Evolutionary conservation across 2,888 invertebrate species (phyloP), one percentile per base, ranked within the genome.

Genomic region (Capitulum mitella): DNA sequence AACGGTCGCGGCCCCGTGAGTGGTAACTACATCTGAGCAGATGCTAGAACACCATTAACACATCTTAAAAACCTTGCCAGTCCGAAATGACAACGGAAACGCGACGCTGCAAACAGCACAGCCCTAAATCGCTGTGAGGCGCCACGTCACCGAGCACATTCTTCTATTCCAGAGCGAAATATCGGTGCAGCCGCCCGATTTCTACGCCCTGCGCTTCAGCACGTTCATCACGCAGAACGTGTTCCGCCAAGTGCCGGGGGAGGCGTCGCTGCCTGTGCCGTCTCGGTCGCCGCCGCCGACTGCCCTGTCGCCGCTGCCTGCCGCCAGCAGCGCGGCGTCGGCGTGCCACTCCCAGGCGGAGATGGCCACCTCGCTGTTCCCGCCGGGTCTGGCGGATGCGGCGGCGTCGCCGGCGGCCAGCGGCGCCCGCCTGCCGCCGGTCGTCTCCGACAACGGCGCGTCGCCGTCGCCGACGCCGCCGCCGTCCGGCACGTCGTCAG

Each of bases 301-400:
- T n/a, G n/a, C n/a, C n/a, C n/a, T n/a, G n/a, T n/a, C n/a, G n/a
- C n/a, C n/a, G n/a, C n/a, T n/a, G n/a, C 0, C 61, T 12, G 32
- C 32, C 61, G 1, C 32, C 61, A 14, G 32, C 32, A 32, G 29
- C 32, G 29, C 12, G 14, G 12, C n/a, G 32, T 14, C 61, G 12
- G 61, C 61, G 29, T 10, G 61, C 32, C 29, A 3, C 14, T 12
- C 29, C n/a, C 61, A 32, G 10, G 61, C 61, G 10, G 32, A 32
- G 61, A 61, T 61, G 61, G 32, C 32, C 14, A 61, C 61, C 29
- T 61, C 61, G 61, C 61, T 61, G 61, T 61, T 26, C 61, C 32
- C 61, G 14, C 29, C 61, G 14, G 32, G 61, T 14, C 32, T 0
- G 10, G 61, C 29, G 6, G 29, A 32, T 3, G 3, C 29, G 32